Conservation (phyloP, 2,797 vertebrate genomes). For the Diplodus sargus region DNA sequence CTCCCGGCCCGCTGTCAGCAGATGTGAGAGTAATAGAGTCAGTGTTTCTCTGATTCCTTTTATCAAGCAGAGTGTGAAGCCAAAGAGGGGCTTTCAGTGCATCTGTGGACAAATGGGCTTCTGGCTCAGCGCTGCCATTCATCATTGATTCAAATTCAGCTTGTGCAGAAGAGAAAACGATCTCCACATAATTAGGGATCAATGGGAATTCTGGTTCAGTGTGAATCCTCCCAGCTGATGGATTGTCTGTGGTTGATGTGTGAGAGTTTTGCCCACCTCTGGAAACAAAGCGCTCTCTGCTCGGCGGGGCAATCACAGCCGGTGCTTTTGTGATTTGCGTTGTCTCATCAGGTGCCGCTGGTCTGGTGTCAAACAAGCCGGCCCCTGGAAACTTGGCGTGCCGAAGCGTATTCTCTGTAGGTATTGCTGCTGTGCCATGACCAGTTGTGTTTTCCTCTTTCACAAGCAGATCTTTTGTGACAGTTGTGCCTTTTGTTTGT, state of each 20-base stretch:
- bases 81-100: conserved; percentile 57
- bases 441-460: conserved; percentile 53
- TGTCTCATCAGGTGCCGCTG: conserved; percentile 33
- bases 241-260: conserved; percentile 30
- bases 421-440: conserved; percentile 55
- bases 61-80: conserved; percentile 65
- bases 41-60: conserved; percentile 60
- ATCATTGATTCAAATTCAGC: conserved; percentile 61
- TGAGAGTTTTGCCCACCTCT: conserved; percentile 40
- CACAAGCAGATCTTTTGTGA: conserved; percentile 62
- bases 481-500: conserved; percentile 65
- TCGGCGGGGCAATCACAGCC: conserved; percentile 35
- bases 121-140: conserved; percentile 61
- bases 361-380: conserved; percentile 57
- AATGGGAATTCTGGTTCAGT: conserved; percentile 51
- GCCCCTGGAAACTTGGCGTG: conserved; percentile 55
- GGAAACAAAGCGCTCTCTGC: conserved; percentile 34
- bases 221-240: conserved; percentile 32
- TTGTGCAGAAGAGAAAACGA: conserved; percentile 47
- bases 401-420: conserved; percentile 53
- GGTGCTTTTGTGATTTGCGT: conserved; percentile 43
- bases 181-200: conserved; percentile 66
- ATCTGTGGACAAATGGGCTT: conserved; percentile 57
- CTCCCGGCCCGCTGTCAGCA: conserved; percentile 52
- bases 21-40: conserved; percentile 67